A percentile compares a stretch with the other conserved stretches of the same genome.
phyloP scores from a whole-genome alignment of 2,888 invertebrate species.

The Agapostemon virescens region DNA sequence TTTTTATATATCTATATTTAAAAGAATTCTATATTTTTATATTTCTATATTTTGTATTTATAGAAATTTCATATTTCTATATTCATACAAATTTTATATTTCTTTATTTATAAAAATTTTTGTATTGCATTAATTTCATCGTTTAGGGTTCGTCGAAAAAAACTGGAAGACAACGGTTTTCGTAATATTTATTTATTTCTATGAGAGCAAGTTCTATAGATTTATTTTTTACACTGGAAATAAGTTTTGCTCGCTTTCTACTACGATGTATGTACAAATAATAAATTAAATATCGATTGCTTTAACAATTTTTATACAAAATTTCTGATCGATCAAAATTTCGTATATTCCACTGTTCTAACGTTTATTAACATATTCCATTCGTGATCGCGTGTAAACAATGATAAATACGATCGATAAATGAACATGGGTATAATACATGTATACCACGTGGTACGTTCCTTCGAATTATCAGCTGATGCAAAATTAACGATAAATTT shows the following conservation, averaged over 20 bases:
- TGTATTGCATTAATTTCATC: not conserved
- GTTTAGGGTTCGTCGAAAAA: not conserved
- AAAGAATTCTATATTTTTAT: too few species aligned
- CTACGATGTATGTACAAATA: not conserved
- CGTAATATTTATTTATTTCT: constrained; percentile 2
- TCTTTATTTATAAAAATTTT: too few species aligned
- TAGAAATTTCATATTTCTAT: too few species aligned
- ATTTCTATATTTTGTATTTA: too few species aligned
- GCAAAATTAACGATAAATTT: not conserved
- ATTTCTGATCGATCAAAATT: not conserved
- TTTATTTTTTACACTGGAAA: not conserved
- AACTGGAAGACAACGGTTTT: not conserved
- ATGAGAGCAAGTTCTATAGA: not conserved
- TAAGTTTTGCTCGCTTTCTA: not conserved
- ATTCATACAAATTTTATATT: too few species aligned
- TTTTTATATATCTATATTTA: too few species aligned
- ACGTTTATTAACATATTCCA: not conserved
- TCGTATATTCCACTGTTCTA: not conserved
- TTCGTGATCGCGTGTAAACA: not conserved
- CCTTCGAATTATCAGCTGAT: not conserved
- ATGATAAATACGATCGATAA: not conserved
- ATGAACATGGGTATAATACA: not conserved
- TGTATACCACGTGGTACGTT: not conserved
- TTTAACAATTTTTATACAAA: not conserved
- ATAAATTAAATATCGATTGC: not conserved